A percentile compares a stretch with the other conserved stretches of the same genome.
These are phyloP conservation scores for Gila robusta DNA, from an alignment of 2,797 vertebrate species.

Conservation along the genomic window DNA sequence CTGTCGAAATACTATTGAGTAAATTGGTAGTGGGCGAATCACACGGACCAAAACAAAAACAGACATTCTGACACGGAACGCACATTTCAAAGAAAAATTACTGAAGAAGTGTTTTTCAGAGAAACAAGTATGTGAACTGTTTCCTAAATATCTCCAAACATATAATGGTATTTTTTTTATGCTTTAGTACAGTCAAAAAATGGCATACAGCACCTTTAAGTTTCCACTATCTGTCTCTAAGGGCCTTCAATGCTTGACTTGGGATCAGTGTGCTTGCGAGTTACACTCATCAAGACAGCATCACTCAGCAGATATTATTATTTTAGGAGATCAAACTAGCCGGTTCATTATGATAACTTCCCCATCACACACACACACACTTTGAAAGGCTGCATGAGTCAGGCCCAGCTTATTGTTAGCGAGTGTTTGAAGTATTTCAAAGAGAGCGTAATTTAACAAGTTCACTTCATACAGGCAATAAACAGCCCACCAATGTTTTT, in stretches of 20 bases:
- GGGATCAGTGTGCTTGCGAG: conserved; percentile 30
- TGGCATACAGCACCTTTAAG: neutral
- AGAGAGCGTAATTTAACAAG: conserved; percentile 63
- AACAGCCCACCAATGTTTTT: conserved; percentile 35
- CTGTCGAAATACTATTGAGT: too few relatives aligned
- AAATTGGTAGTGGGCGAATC: too few relatives aligned
- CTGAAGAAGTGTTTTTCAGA: too few relatives aligned
- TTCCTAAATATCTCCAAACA: too few relatives aligned
- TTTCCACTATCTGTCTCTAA: conserved; percentile 27
- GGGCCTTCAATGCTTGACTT: conserved; percentile 17
- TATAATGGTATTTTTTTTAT: too few relatives aligned
- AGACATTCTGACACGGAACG: too few relatives aligned
- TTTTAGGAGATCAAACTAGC: conserved; percentile 58
- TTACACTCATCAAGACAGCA: conserved; percentile 65
- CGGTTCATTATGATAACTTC: conserved; percentile 55
- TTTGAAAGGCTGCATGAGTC: conserved; percentile 56
- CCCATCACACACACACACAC: neutral
- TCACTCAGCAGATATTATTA: conserved; percentile 75
- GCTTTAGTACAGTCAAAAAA: too few relatives aligned
- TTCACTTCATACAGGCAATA: conserved; percentile 61
- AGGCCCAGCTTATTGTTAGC: conserved; percentile 65
- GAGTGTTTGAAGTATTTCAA: conserved; percentile 62
- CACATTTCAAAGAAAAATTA: too few relatives aligned
- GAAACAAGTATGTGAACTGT: too few relatives aligned
- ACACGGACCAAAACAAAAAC: too few relatives aligned